Evolutionary conservation across 2,113 vertebrate genomes (phyloP), one percentile per base, ranked within the genome.

Genomic region (Nymphicus hollandicus): DNA sequence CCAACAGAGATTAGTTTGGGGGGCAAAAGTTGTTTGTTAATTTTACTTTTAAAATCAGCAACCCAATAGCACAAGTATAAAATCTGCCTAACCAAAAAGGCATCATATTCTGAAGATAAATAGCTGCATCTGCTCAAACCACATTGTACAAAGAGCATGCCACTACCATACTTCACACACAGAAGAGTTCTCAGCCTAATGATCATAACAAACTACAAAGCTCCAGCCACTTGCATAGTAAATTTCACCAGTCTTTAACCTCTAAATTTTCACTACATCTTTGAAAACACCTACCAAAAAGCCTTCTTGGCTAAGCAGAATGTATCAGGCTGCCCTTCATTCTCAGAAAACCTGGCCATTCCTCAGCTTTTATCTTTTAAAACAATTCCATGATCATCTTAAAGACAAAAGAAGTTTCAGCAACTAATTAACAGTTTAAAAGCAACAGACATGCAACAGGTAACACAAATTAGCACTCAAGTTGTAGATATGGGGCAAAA

Each of bases 401-500:
- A 63, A 70, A 0, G 0, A 18, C 31, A 86, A 77, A 83, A 80
- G 53, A 27, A 68, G 39, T 63, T 87, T 84, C 73, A 52, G 50
- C 31, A 58, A 43, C 24, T 49, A 17, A 10, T 61, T 6, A 60
- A 23, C 5, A 64, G 39, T 23, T 74, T 65, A 46, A 24, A 85
- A 56, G 24, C 39, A 81, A 64, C 29, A 82, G 35, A 44, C 2
- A 28, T 1, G 3, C 35, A 92, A 39, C 23, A 72, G 29, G 11
- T 39, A 69, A 39, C 13, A 22, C 3, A 23, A 70, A 73, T 56
- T 47, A 74, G n/a, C 72, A 63, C 27, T 37, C 29, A 66, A 76
- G 15, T 16, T 53, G 9, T 4, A 72, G 33, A 9, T 2, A 44
- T 0, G 0, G 9, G n/a, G 24, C 39, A 76, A 79, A 71, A 13